These are phyloP conservation scores for Drepana arcuata DNA, from an alignment of 1,140 invertebrate genomes.

Conservation along the genomic window DNA sequence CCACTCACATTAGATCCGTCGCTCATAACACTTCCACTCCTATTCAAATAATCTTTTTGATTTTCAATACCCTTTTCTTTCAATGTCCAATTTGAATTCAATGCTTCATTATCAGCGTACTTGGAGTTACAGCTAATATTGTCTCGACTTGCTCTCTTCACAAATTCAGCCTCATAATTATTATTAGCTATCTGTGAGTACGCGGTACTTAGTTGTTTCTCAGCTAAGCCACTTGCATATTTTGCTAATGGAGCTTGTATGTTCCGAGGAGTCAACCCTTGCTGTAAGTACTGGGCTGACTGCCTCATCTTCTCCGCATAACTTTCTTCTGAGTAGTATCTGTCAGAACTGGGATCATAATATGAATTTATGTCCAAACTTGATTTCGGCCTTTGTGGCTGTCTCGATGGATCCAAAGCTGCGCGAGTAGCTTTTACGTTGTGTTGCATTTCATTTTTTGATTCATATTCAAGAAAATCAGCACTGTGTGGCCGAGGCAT, in stretches of 20 bases:
- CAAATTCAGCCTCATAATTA: constrained; percentile 58
- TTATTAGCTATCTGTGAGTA: constrained; percentile 55
- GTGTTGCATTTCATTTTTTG: constrained; percentile 71
- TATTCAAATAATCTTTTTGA: constrained; percentile 57
- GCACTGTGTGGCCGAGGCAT: constrained; percentile 88
- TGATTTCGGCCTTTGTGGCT: constrained; percentile 85
- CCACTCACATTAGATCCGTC: constrained; percentile 60
- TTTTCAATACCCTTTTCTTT: constrained; percentile 55
- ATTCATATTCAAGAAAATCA: constrained; percentile 90
- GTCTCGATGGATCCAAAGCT: constrained; percentile 59
- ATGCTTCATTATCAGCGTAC: constrained; percentile 48
- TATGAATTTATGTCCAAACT: constrained; percentile 84
- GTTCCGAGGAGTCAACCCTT: constrained; percentile 45
- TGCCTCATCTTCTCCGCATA: constrained; percentile 92
- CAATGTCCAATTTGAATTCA: constrained; percentile 68
- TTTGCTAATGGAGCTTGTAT: constrained; percentile 61
- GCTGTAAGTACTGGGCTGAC: constrained; percentile 82
- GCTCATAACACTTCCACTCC: constrained; percentile 69
- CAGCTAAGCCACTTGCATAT: constrained; percentile 60
- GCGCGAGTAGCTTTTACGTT: constrained; percentile 42
- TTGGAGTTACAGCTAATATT: constrained; percentile 51
- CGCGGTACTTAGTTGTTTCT: constrained; percentile 57
- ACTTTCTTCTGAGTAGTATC: constrained; percentile 88
- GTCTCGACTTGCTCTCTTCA: constrained; percentile 36
- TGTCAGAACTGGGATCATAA: constrained; percentile 76